Evolutionary conservation across 1,140 invertebrate genomes (phyloP), one percentile per base, ranked within the genome.

Genomic region (Trinorchestia longiramus): DNA sequence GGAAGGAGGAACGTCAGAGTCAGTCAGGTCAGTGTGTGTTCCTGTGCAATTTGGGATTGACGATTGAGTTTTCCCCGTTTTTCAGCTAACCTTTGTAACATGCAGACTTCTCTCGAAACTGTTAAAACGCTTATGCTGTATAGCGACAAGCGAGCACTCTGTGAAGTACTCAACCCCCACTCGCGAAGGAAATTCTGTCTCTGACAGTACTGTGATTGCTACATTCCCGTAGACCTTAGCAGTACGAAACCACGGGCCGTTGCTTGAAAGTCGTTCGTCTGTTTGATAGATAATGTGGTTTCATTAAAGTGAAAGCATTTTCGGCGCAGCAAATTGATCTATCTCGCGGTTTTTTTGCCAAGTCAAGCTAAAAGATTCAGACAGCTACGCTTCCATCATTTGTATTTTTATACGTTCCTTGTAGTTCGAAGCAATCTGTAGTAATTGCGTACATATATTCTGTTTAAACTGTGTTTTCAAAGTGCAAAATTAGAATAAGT

Each of bases 1-100:
- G 99, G 99, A 95, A 99, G 99, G 97, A 98, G 98, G 96, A 99
- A 99, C 97, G 98, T 99, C 95, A 98, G 99, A 90, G 98, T 99
- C 17, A 97, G 98, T 96, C 98, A 99, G 98, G 98, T 98, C 96
- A 96, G 97, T 96, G 15, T n/a, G n/a, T 4, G 88, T 11, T 77
- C 11, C 1, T 15, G 62, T 23, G 62, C 36, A 3, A 23, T 77
- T 28, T 77, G 6, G 6, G 28, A 77, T 77, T 11, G 15, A 77
- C 62, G 3, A 36, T 36, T 36, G 11, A 77, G 62, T 77, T 77
- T 77, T 77, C 62, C n/a, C 36, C 36, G 28, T 77, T 11, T 36
- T 23, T 77, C 62, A 36, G 11, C 28, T 11, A 23, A 23, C 1
- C 62, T 36, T 77, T 36, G 11, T 36, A 36, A 77, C 62, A 77